These are phyloP conservation scores for Caenorhabditis sulstoni DNA, from an alignment of 2,888 invertebrate genomes.

Conservation along the genomic window DNA sequence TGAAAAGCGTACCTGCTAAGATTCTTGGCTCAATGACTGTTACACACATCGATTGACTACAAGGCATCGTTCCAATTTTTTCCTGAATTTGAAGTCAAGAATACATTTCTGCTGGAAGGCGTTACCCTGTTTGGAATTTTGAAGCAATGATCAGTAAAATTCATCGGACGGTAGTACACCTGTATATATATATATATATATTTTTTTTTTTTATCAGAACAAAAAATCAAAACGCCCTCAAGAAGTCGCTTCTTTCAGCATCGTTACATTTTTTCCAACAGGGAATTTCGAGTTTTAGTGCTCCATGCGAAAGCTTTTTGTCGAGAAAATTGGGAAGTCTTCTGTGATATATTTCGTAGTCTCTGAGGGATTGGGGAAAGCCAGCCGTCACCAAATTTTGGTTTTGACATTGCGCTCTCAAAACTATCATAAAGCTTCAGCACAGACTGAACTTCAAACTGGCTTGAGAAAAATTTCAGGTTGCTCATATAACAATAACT, in stretches of 20 bases:
- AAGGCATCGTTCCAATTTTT: constrained; percentile 75
- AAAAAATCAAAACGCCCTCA: constrained; percentile 25
- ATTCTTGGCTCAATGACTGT: constrained; percentile 78
- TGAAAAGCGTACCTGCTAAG: constrained; percentile 68
- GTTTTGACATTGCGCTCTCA: constrained; percentile 33
- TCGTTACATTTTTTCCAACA: too few relatives aligned
- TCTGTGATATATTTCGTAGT: constrained; percentile 38
- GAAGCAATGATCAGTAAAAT: constrained; percentile 79
- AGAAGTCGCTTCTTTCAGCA: too few relatives aligned
- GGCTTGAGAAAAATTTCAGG: too few relatives aligned
- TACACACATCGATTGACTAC: constrained; percentile 78
- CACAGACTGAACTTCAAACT: too few relatives aligned
- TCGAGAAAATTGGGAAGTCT: constrained; percentile 32
- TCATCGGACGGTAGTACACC: constrained; percentile 79
- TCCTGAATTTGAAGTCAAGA: constrained; percentile 18
- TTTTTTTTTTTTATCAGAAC: constrained; percentile 1
- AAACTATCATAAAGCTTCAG: background rate
- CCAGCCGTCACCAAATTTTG: constrained; percentile 36
- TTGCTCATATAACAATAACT: too few relatives aligned
- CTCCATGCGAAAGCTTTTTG: constrained; percentile 6
- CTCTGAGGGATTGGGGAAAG: constrained; percentile 41
- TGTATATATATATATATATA: constrained; percentile 57
- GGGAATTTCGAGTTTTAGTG: too few relatives aligned
- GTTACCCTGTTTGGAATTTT: constrained; percentile 69
- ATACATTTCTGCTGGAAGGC: too few relatives aligned